These are phyloP conservation scores for Hydrophis major DNA, from an alignment of 2,797 vertebrate genomes.

Conservation along the genomic window DNA sequence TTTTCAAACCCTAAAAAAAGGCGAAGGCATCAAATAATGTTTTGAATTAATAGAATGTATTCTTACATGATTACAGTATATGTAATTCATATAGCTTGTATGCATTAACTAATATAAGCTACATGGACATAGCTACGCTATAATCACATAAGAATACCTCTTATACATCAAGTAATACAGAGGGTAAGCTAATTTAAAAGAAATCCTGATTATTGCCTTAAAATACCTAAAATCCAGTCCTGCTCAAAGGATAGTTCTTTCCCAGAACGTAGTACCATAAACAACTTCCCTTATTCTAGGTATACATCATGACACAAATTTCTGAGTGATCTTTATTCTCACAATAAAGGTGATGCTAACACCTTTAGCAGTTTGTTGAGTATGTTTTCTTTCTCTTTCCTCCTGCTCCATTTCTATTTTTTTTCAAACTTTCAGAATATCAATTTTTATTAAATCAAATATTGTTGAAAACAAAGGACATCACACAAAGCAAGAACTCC, in stretches of 20 bases:
- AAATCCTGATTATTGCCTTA: not conserved
- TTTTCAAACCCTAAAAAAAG: conserved; percentile 84
- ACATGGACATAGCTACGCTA: not conserved
- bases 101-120: not conserved
- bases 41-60: not conserved
- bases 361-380: not conserved
- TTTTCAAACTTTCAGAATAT: not conserved
- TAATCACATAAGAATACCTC: not conserved
- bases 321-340: not conserved
- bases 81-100: not conserved
- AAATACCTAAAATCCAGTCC: not conserved
- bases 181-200: not conserved
- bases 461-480: not conserved
- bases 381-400: not conserved
- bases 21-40: not conserved
- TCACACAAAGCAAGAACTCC: not conserved
- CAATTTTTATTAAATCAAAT: not conserved
- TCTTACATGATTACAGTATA: not conserved
- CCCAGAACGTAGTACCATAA: not conserved
- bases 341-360: not conserved
- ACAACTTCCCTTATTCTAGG: not conserved
- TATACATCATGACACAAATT: not conserved
- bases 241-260: not conserved
- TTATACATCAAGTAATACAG: not conserved
- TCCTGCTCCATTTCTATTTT: not conserved